These are phyloP conservation scores for Drosophila biarmipes DNA, from an alignment of 1,140 invertebrate species.

Conservation along the genomic window DNA sequence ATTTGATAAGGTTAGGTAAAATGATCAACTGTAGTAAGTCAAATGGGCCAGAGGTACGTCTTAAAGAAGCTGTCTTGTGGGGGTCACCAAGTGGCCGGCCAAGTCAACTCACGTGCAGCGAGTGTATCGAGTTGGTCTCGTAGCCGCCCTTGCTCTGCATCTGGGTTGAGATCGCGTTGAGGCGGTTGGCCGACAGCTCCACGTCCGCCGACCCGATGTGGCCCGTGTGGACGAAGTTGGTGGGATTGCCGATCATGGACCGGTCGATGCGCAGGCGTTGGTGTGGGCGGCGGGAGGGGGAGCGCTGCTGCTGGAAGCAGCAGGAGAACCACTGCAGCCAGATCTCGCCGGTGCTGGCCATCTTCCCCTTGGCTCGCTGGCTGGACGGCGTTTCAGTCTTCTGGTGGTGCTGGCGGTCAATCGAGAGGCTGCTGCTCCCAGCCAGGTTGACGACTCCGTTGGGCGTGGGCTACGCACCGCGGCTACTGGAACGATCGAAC, in stretches of 20 bases:
- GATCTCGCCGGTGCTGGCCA: slow-evolving; percentile 90
- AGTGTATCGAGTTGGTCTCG: slow-evolving; percentile 87
- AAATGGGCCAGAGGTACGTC: background rate
- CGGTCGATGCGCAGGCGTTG: slow-evolving; percentile 92
- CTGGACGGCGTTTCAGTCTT: slow-evolving; percentile 60
- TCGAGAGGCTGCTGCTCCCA: slow-evolving; percentile 48
- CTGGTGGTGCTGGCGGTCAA: slow-evolving; percentile 31
- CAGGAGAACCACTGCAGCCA: slow-evolving; percentile 95
- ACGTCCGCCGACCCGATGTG: slow-evolving; percentile 93
- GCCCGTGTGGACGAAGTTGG: slow-evolving; percentile 96
- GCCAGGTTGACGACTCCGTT: slow-evolving; percentile 56
- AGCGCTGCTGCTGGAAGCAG: slow-evolving; percentile 90
- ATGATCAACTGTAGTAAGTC: background rate
- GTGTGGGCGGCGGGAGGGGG: slow-evolving; percentile 87
- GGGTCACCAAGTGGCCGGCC: too few species aligned
- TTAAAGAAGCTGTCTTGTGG: background rate
- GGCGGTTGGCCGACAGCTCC: slow-evolving; percentile 89
- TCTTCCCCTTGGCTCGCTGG: slow-evolving; percentile 79
- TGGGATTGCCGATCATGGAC: slow-evolving; percentile 96
- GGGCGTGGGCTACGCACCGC: slow-evolving; percentile 41
- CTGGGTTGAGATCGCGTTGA: slow-evolving; percentile 92
- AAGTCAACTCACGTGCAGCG: slow-evolving; percentile 85
- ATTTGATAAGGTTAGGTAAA: background rate
- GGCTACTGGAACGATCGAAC: slow-evolving; percentile 22
- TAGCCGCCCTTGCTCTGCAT: slow-evolving; percentile 96